These are phyloP conservation scores for Drosophila meridionalis DNA, from an alignment of 2,888 invertebrate genomes.

Conservation along the genomic window DNA sequence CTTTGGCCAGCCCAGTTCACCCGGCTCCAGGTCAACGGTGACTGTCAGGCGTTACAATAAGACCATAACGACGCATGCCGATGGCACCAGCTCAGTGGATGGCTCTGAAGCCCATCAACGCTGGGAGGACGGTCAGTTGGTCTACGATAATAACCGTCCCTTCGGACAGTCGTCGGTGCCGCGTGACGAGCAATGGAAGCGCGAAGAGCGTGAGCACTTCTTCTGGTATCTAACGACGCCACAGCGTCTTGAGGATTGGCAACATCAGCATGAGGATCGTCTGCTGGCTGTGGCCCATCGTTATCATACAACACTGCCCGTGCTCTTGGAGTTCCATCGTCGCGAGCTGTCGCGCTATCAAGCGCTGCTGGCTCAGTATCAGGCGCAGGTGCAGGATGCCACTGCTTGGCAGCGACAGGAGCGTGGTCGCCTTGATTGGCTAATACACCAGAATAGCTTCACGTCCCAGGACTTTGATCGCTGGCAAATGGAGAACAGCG, in stretches of 20 bases:
- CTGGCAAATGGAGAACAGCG: slow-evolving; percentile 81
- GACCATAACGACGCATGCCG: slow-evolving; percentile 74
- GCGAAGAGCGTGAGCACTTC: slow-evolving; percentile 83
- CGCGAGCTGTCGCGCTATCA: slow-evolving; percentile 80
- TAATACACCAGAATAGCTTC: slow-evolving; percentile 83
- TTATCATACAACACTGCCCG: slow-evolving; percentile 74
- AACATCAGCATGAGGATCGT: slow-evolving; percentile 83
- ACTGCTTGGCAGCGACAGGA: slow-evolving; percentile 80
- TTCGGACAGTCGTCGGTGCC: slow-evolving; percentile 77
- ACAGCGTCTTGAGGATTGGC: slow-evolving; percentile 80
- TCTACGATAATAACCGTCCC: slow-evolving; percentile 77
- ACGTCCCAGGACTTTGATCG: slow-evolving; percentile 79
- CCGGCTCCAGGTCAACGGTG: slow-evolving; percentile 62
- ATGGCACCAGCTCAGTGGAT: slow-evolving; percentile 76
- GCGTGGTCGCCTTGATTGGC: slow-evolving; percentile 82
- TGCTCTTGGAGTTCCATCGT: slow-evolving; percentile 82
- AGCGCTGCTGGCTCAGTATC: slow-evolving; percentile 75
- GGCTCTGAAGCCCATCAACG: slow-evolving; percentile 80
- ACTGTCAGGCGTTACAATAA: slow-evolving; percentile 78
- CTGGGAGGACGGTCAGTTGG: slow-evolving; percentile 82
- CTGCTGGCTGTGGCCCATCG: slow-evolving; percentile 75
- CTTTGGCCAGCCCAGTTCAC: slow-evolving; percentile 48
- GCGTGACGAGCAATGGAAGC: slow-evolving; percentile 83
- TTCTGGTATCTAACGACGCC: slow-evolving; percentile 81
- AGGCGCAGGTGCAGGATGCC: slow-evolving; percentile 66